Conservation (phyloP, 2,113 vertebrate species). For the Vimba vimba region DNA sequence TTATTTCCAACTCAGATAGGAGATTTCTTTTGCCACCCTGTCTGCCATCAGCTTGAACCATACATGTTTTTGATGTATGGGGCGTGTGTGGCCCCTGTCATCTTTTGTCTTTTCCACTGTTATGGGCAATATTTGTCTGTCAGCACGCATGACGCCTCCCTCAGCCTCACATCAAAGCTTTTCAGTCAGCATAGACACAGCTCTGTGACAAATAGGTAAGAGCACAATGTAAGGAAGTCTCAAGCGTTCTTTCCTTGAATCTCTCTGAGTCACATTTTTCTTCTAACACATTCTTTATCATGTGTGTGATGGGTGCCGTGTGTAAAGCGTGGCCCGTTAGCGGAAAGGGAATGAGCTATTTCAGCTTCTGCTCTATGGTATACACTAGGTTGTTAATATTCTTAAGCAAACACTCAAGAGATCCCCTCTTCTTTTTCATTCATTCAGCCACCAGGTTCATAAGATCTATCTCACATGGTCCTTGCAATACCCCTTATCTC, state of each 20-base stretch:
- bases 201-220: constrained; percentile 33
- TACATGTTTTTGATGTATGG: constrained; percentile 18
- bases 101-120: constrained; percentile 12
- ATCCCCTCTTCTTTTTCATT: not conserved
- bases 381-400: constrained; percentile 42
- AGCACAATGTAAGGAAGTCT: not conserved
- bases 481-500: not conserved
- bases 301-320: not conserved
- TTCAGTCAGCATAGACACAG: not conserved
- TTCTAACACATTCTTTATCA: not conserved
- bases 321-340: not conserved
- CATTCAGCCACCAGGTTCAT: not conserved
- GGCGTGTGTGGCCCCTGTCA: not conserved
- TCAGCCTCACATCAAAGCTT: constrained; percentile 40
- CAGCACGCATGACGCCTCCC: constrained; percentile 22
- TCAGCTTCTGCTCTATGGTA: not conserved
- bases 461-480: not conserved
- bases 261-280: not conserved
- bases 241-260: not conserved
- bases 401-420: constrained; percentile 2
- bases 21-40: not conserved
- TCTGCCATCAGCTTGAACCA: constrained; percentile 28
- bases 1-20: not conserved
- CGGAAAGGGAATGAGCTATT: not conserved
- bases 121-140: constrained; percentile 40